A percentile compares a stretch with the other conserved stretches of the same genome.
phyloP scores from a whole-genome alignment of 2,113 vertebrate species.

The Hippocampus barbouri region DNA sequence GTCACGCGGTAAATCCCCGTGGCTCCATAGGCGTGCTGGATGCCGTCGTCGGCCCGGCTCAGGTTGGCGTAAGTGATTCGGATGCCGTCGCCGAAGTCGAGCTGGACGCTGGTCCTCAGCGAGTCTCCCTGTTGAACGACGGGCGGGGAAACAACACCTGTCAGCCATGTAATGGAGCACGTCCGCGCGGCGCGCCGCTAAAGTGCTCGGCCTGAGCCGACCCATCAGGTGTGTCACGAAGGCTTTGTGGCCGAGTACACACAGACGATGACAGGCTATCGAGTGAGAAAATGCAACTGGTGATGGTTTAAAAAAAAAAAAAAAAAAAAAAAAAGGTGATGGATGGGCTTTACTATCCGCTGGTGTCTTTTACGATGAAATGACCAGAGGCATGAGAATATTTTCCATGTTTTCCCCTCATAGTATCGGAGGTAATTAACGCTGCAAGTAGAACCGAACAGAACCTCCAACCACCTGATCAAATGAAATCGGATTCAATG shows the following conservation, averaged over 20 bases:
- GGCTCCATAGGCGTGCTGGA: slow-evolving; percentile 82
- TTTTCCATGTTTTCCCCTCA: not conserved
- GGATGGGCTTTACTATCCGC: not conserved
- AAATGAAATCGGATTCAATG: not conserved
- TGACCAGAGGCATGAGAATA: not conserved
- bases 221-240: slow-evolving; percentile 42
- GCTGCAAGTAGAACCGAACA: not conserved
- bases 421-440: not conserved
- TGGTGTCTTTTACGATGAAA: not conserved
- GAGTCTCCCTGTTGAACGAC: slow-evolving; percentile 79
- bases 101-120: slow-evolving; percentile 85
- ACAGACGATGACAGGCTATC: slow-evolving; percentile 41
- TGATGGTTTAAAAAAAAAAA: slow-evolving; percentile 22
- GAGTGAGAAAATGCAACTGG: slow-evolving; percentile 18
- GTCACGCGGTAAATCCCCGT: slow-evolving; percentile 90
- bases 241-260: slow-evolving; percentile 32
- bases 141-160: slow-evolving; percentile 42
- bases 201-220: slow-evolving; percentile 44
- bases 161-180: slow-evolving; percentile 37
- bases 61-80: slow-evolving; percentile 92
- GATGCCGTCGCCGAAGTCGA: slow-evolving; percentile 93
- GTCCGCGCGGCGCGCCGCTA: slow-evolving; percentile 19
- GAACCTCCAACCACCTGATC: not conserved
- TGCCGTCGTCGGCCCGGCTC: slow-evolving; percentile 86
- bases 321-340: slow-evolving; percentile 4